Percentiles rank a stretch among this genome's conserved stretches.
Conservation (phyloP, 2,113 vertebrate species). For the Triplophysa tibetana region DNA sequence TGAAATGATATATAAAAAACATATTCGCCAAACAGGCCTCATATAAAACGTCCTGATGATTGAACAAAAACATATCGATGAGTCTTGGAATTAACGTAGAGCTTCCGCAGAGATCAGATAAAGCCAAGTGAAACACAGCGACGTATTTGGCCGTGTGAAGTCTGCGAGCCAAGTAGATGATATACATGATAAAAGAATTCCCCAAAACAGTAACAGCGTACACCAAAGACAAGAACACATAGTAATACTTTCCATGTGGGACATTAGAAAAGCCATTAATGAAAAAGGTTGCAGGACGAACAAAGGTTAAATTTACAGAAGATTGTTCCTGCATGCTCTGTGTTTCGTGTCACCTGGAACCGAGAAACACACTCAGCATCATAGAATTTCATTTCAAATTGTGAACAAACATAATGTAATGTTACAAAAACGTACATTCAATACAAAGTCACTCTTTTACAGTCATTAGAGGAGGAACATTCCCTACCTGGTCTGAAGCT, state of each 20-base stretch:
- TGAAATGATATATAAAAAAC: conserved; percentile 67
- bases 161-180: conserved; percentile 28
- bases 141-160: conserved; percentile 68
- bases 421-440: too few species aligned
- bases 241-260: conserved; percentile 62
- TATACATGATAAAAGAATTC: conserved; percentile 43
- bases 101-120: conserved; percentile 65
- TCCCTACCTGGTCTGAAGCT: conserved; percentile 23
- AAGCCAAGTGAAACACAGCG: conserved; percentile 63
- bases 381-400: not conserved
- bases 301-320: conserved; percentile 60
- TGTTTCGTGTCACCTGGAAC: not conserved
- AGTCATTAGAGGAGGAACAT: not conserved
- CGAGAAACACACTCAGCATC: not conserved
- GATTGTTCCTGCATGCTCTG: conserved; percentile 43
- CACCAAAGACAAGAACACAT: conserved; percentile 63
- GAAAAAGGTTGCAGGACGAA: conserved; percentile 63
- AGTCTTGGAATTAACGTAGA: conserved; percentile 64
- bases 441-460: too few species aligned
- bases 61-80: conserved; percentile 62
- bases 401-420: too few species aligned
- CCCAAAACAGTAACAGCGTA: conserved; percentile 56
- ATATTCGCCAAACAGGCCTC: conserved; percentile 61
- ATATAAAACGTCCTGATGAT: conserved; percentile 56
- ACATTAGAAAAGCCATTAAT: conserved; percentile 63